Evolutionary conservation across 1,140 invertebrate species (phyloP), one percentile per base, ranked within the genome.

Genomic region (Ptiloglossa arizonensis): DNA sequence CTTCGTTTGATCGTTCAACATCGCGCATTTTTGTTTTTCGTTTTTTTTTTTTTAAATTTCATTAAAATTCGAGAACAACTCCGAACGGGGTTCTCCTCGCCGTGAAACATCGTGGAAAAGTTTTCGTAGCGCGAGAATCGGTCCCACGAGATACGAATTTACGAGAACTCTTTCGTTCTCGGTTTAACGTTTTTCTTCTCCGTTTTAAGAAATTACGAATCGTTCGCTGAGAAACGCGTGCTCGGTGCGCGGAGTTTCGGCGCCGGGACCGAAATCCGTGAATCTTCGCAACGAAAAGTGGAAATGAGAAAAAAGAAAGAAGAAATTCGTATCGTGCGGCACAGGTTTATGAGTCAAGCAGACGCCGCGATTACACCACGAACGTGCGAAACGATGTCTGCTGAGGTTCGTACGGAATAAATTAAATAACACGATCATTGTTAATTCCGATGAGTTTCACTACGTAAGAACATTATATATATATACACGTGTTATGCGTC

Each of bases 391-490:
- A 54, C 44, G 8, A 32, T 54, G 32, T 73, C 41, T 60, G 59
- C 69, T 46, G 71, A 52, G 19, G 29, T 70, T 66, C 15, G 32
- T 44, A 76, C 64, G 54, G 80, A 87, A 87, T 85, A 86, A 87
- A 86, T 85, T 82, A 87, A 88, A 88, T 83, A 83, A 60, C 71
- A 29, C 32, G 44, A 70, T 50, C 74, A 68, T 81, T 84, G 59
- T 66, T 70, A 82, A 62, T 44, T 63, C 56, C 72, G 68, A 80
- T 66, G 52, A 85, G 80, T 88, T 87, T 88, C 84, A 88, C 87
- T 90, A 90, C 83, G 86, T 88, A 88, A 90, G 87, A 85, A 91
- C 86, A 90, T 88, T 87, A 83, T 86, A 82, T 82, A 82, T 79
- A 85, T 80, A 86, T 79, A 85, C 79, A 85, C 80, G 74, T 87